Percentiles rank a stretch among this genome's conserved stretches.
These are phyloP conservation scores for Lymantria dispar DNA, from an alignment of 2,888 invertebrate species.

Conservation along the genomic window DNA sequence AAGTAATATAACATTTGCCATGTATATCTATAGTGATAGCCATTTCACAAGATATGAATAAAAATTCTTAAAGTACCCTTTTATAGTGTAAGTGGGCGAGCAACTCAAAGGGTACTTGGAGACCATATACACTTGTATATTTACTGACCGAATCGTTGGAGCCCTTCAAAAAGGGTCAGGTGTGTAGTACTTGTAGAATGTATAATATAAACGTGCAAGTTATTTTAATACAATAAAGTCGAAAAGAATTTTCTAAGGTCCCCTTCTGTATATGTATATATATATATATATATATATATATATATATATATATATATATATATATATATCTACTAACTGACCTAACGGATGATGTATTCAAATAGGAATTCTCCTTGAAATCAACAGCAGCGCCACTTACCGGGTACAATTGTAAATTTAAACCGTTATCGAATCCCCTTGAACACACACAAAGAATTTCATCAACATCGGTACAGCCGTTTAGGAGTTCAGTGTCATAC, in stretches of 20 bases:
- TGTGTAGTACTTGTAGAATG: slow-evolving; percentile 4
- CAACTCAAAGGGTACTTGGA: slow-evolving; percentile 3
- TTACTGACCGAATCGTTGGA: slow-evolving; percentile 7
- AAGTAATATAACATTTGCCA: neutral
- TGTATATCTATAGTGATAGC: neutral
- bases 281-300: too few relatives aligned
- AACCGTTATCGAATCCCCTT: too few relatives aligned
- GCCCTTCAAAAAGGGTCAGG: slow-evolving; percentile 11
- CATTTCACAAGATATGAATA: slow-evolving; percentile 5
- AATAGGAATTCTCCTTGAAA: too few relatives aligned
- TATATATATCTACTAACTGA: too few relatives aligned
- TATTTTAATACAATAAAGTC: neutral
- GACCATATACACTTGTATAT: slow-evolving; percentile 6
- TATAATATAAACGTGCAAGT: slow-evolving; percentile 6
- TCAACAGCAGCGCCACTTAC: too few relatives aligned
- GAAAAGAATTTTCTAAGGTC: neutral
- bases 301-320: too few relatives aligned
- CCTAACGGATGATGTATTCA: too few relatives aligned
- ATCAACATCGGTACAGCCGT: too few relatives aligned
- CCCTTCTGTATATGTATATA: neutral
- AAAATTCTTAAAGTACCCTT: slow-evolving; percentile 6
- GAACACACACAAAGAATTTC: too few relatives aligned
- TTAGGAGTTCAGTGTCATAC: too few relatives aligned
- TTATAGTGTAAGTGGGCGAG: slow-evolving; percentile 4
- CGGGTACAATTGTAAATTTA: too few relatives aligned